Evolutionary conservation across 1,140 invertebrate species (phyloP), one percentile per base, ranked within the genome.

Genomic region (Mesaphorura yosii): DNA sequence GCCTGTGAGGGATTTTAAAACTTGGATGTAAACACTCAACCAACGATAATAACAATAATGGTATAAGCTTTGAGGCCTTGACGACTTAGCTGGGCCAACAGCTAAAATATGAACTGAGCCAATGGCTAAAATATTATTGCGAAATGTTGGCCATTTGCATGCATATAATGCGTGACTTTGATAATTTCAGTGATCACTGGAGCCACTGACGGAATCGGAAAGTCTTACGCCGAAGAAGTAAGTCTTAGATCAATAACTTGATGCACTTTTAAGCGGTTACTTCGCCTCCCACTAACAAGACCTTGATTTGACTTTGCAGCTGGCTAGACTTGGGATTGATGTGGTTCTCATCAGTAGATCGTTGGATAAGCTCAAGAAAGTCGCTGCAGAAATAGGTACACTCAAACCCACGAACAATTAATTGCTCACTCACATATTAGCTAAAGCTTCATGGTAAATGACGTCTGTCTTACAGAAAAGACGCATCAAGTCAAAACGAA

Each of bases 131-230:
- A n/a, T 34, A 10, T 34, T 34, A 10, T 34, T 10, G 31, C 31
- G 10, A 34, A 34, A 34, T 34, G n/a, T n/a, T n/a, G n/a, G n/a
- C n/a, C n/a, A n/a, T 34, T 10, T 34, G 31, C 31, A 34, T 10
- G n/a, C 31, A 34, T 10, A 34, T 34, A n/a, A n/a, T n/a, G n/a
- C n/a, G n/a, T 34, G 10, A 34, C n/a, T 34, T 34, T 34, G 10
- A 10, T 34, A 34, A 34, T 76, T 80, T 52, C 73, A 78, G 85
- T 94, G 52, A 72, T 93, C 0, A 94, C 90, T 27, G 90, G 90
- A 26, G 80, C 84, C 1, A 93, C 90, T 4, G 88, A 93, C 75
- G 90, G 90, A 7, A 81, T 94, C 63, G 90, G 90, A n/a, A 88
- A 86, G 70, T 86, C 85, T 2, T 93, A 85, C 67, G 84, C 86